Evolutionary conservation across 1,140 invertebrate genomes (phyloP).

Genomic region (Onthophagus taurus): DNA sequence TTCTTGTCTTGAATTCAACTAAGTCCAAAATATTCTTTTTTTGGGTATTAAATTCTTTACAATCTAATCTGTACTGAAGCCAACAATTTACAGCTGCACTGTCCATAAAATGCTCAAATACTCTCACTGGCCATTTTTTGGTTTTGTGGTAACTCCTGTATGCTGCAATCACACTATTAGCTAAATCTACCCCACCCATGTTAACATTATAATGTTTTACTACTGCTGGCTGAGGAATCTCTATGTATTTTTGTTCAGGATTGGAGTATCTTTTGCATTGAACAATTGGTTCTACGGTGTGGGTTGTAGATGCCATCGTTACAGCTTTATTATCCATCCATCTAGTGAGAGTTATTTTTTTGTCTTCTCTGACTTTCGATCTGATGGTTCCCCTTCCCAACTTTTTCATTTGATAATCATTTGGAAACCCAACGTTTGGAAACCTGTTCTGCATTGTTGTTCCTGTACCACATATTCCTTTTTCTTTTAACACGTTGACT

Average conservation of each 20-base stretch:
- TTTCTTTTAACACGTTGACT: neutral
- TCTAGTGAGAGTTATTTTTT: too few relatives aligned
- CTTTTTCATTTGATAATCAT: too few relatives aligned
- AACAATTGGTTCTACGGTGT: neutral
- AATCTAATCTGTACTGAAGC: neutral
- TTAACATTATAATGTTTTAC: constrained; percentile 4
- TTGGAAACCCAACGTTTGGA: too few relatives aligned
- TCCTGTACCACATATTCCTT: neutral
- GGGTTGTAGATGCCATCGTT: neutral
- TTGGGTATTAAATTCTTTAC: too few relatives aligned
- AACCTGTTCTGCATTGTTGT: neutral
- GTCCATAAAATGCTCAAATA: neutral
- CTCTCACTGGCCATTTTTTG: neutral
- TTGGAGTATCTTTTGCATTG: neutral
- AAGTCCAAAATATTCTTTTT: too few relatives aligned
- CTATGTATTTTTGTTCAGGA: neutral
- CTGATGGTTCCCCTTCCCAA: too few relatives aligned
- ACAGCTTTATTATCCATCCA: constrained; percentile 1
- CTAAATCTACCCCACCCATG: constrained; percentile 5
- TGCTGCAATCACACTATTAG: neutral
- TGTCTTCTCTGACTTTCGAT: too few relatives aligned
- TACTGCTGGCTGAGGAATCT: neutral
- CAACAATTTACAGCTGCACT: neutral
- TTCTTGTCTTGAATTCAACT: too few relatives aligned
- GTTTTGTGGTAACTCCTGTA: neutral